These are phyloP conservation scores for Plemyria rubiginata DNA, from an alignment of 2,888 invertebrate species.

Conservation along the genomic window DNA sequence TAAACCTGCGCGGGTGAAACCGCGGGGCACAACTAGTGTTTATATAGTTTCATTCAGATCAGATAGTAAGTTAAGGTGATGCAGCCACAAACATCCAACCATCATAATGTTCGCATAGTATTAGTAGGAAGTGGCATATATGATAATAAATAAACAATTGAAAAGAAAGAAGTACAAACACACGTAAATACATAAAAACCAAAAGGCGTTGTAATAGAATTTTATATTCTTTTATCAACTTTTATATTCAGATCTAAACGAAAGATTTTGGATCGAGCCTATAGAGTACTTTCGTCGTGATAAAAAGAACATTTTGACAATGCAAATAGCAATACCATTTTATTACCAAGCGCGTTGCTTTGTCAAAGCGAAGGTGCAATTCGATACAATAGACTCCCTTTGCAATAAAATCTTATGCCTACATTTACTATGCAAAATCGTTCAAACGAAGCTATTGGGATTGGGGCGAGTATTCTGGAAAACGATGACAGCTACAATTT, in stretches of 20 bases:
- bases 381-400: slow-evolving; percentile 39
- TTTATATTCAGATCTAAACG: slow-evolving; percentile 17
- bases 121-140: too few relatives aligned
- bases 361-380: slow-evolving; percentile 42
- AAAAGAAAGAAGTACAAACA: too few relatives aligned
- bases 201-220: not conserved
- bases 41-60: too few relatives aligned
- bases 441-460: slow-evolving; percentile 47
- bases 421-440: slow-evolving; percentile 72
- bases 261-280: slow-evolving; percentile 18
- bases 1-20: too few relatives aligned
- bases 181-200: too few relatives aligned
- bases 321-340: slow-evolving; percentile 55
- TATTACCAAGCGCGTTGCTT: slow-evolving; percentile 52
- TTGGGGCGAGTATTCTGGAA: slow-evolving; percentile 52
- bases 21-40: too few relatives aligned
- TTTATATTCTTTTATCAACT: slow-evolving; percentile 15
- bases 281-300: slow-evolving; percentile 19
- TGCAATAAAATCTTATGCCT: slow-evolving; percentile 72
- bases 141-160: too few relatives aligned
- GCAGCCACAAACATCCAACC: too few relatives aligned
- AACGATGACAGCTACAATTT: not conserved
- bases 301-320: slow-evolving; percentile 27
- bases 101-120: too few relatives aligned
- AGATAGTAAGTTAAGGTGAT: too few relatives aligned